Base-by-base conservation (phyloP, 1,140 invertebrate genomes). In the Stenopsyche tienmushanensis region DNA sequence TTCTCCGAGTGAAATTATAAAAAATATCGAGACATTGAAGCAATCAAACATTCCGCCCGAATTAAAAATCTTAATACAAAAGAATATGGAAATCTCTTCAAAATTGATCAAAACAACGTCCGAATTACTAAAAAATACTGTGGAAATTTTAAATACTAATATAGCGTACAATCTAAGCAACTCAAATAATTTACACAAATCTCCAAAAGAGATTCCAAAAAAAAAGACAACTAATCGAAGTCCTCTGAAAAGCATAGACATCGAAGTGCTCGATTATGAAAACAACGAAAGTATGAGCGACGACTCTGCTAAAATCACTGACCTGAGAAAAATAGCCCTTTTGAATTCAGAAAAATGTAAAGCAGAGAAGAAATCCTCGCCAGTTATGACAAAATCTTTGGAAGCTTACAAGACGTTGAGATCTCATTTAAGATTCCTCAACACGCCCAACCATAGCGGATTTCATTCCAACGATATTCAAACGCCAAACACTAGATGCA, bases 401-500 rank as follows among this genome's bases (percentile, higher is more conserved):
- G 23, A 59, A 18, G 66, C 62, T 15, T 69, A 63, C 26, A 58
- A 34, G 20, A 23, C 50, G 24, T 15, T 69, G 23, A 69, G 66
- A 26, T 44, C 59, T 2, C 65, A 60, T 47, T 47, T 66, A 18
- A 59, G 62, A 13, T 60, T 69, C 54, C 26, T 69, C 42, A 66
- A 69, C 18, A 69, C 67, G 8, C 67, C 67, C 7, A 47, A 29
- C 7, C 50, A 45, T 13, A 62, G 66, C 25, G 50, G 42, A 29
- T 49, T 42, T 18, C 0, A 3, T 1, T 10, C 25, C 13, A 58
- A 41, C 20, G 53, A 42, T 0, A 20, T 24, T 8, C 47, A 69
- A 62, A 69, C 67, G 2, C 67, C 67, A n/a, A 69, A 69, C 15
- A 62, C 67, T 10, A 54, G 44, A 25, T 42, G 58, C 20, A 59